Conservation (phyloP, 2,888 invertebrate species). For the Agonopterix subpropinquella region DNA sequence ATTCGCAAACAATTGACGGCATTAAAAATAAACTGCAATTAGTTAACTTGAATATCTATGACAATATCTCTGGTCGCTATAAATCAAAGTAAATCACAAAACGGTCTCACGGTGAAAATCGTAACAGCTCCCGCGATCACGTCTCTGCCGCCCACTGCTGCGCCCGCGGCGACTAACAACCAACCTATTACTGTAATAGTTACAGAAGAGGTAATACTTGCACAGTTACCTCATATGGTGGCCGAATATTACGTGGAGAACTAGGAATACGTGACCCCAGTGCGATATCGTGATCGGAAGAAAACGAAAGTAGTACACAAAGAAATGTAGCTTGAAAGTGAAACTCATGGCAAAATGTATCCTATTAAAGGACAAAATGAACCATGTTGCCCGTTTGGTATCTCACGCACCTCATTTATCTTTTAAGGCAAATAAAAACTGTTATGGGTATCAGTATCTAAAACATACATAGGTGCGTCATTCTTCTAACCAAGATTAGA, state of each 20-base stretch:
- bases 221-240: slow-evolving; percentile 15
- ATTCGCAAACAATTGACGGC: too few relatives aligned
- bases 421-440: slow-evolving; percentile 5
- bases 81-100: slow-evolving; percentile 1
- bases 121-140: slow-evolving; percentile 13
- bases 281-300: slow-evolving; percentile 3
- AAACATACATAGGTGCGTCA: slow-evolving; percentile 39
- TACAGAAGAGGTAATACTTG: slow-evolving; percentile 10
- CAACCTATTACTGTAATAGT: slow-evolving; percentile 8
- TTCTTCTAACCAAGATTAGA: slow-evolving; percentile 24
- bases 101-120: slow-evolving; percentile 15
- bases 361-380: too few relatives aligned
- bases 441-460: slow-evolving; percentile 3
- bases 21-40: too few relatives aligned
- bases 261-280: slow-evolving; percentile 11
- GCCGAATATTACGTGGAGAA: slow-evolving; percentile 9
- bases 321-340: neutral
- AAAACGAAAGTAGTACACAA: slow-evolving; percentile 7
- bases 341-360: neutral
- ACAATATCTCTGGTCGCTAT: too few relatives aligned
- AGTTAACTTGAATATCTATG: too few relatives aligned
- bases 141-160: slow-evolving; percentile 6
- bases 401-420: neutral
- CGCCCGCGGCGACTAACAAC: slow-evolving; percentile 5
- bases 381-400: too few relatives aligned